Percentiles rank a stretch among this genome's conserved stretches.
Evolutionary conservation across 2,113 vertebrate species (phyloP).

Genomic region (Ictalurus punctatus): DNA sequence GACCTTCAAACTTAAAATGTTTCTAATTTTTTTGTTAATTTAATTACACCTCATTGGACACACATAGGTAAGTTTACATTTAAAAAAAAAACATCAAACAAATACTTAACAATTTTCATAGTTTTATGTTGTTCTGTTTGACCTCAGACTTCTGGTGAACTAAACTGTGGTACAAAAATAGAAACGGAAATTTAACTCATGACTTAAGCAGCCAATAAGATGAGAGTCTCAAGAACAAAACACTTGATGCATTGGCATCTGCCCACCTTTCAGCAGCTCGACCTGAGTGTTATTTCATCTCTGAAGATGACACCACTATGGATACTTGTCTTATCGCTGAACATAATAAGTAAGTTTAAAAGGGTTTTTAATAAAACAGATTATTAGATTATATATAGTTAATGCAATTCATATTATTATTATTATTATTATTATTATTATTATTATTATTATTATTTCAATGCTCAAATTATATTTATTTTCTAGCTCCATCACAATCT

Average conservation of each 20-base stretch:
- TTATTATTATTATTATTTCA: background rate
- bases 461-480: too few relatives aligned
- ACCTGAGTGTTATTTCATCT: too few relatives aligned
- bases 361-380: background rate
- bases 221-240: background rate
- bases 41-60: background rate
- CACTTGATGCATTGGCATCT: background rate
- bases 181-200: background rate
- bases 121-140: background rate
- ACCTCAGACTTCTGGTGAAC: background rate
- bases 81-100: background rate
- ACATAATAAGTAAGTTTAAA: background rate
- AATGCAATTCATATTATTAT: too few relatives aligned
- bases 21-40: background rate
- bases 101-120: background rate
- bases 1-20: too few relatives aligned
- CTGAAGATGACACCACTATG: background rate
- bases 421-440: background rate
- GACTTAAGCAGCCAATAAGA: conserved; percentile 12
- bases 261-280: background rate
- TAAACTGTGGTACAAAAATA: background rate
- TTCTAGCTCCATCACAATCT: too few relatives aligned
- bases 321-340: background rate
- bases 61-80: background rate
- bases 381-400: too few relatives aligned